These are phyloP conservation scores for Trematocara stigmaticum DNA, from an alignment of 2,113 vertebrate species.

Conservation along the genomic window DNA sequence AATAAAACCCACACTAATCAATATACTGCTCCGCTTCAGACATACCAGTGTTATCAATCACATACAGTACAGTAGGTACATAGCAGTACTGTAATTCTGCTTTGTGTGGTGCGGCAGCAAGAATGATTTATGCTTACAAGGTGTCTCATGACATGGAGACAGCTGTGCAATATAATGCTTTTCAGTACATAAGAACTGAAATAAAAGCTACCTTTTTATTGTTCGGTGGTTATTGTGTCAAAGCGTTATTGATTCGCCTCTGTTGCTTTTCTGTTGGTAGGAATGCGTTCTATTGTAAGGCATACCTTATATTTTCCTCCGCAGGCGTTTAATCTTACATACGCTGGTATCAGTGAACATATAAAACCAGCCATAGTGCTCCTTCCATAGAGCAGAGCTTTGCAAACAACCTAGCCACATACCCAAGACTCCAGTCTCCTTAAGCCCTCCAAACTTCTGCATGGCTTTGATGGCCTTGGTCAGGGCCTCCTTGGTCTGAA, in stretches of 20 bases:
- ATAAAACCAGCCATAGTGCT: not conserved
- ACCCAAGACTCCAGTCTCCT: conserved; percentile 88
- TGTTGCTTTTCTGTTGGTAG: not conserved
- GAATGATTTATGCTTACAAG: conserved; percentile 18
- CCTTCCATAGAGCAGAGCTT: not conserved
- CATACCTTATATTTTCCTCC: not conserved
- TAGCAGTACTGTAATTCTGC: not conserved
- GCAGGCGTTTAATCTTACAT: not conserved
- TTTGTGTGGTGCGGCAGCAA: not conserved
- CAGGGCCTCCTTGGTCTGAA: conserved; percentile 89
- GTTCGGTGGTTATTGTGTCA: not conserved
- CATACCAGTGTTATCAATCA: not conserved
- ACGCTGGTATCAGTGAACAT: not conserved
- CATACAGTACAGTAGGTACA: not conserved
- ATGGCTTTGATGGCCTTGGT: conserved; percentile 89
- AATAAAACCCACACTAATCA: conserved; percentile 9
- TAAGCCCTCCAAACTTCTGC: conserved; percentile 91
- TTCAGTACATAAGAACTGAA: not conserved
- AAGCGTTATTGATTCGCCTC: not conserved
- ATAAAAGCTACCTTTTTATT: not conserved
- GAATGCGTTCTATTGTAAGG: not conserved
- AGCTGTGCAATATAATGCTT: not conserved
- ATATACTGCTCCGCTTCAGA: conserved; percentile 8
- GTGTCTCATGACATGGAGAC: not conserved
- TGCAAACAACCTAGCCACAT: not conserved